A percentile compares a stretch with the other conserved stretches of the same genome.
Conservation (phyloP, 2,888 invertebrate genomes). For the Oegoconia quadripuncta region DNA sequence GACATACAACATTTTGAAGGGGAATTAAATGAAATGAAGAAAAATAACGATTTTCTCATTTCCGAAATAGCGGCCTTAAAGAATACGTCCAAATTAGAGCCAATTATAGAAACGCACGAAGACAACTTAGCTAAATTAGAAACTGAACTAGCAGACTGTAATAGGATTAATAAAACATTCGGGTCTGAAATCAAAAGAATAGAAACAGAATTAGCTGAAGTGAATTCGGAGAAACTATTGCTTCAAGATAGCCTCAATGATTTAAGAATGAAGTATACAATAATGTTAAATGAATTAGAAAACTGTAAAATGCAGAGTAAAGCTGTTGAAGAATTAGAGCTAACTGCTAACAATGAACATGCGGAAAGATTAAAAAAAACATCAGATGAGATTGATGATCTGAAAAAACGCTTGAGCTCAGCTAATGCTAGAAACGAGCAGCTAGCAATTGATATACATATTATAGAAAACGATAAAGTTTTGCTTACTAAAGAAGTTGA, state of each 20-base stretch:
- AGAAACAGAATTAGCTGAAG: constrained; percentile 73
- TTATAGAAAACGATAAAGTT: constrained; percentile 73
- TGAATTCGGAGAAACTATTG: constrained; percentile 59
- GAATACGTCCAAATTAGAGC: constrained; percentile 82
- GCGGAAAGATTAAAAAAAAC: constrained; percentile 44
- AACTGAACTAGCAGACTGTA: constrained; percentile 81
- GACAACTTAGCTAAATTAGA: constrained; percentile 83
- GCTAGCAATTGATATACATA: constrained; percentile 71
- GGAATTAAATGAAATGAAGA: constrained; percentile 82
- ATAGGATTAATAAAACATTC: constrained; percentile 77
- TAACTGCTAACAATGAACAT: constrained; percentile 45
- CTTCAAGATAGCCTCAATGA: constrained; percentile 73
- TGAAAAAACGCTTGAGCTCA: constrained; percentile 54
- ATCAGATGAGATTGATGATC: constrained; percentile 57
- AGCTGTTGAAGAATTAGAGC: constrained; percentile 70
- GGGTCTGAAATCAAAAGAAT: constrained; percentile 80
- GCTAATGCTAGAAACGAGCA: constrained; percentile 67
- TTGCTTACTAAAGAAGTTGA: constrained; percentile 63
- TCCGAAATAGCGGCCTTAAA: constrained; percentile 82
- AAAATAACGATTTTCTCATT: constrained; percentile 84
- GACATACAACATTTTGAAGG: constrained; percentile 78
- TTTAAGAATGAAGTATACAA: constrained; percentile 74
- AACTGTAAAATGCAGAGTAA: constrained; percentile 64
- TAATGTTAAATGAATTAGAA: constrained; percentile 64
- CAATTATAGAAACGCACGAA: constrained; percentile 86